These are phyloP conservation scores for Ditula angustiorana DNA, from an alignment of 2,888 invertebrate species.

Conservation along the genomic window DNA sequence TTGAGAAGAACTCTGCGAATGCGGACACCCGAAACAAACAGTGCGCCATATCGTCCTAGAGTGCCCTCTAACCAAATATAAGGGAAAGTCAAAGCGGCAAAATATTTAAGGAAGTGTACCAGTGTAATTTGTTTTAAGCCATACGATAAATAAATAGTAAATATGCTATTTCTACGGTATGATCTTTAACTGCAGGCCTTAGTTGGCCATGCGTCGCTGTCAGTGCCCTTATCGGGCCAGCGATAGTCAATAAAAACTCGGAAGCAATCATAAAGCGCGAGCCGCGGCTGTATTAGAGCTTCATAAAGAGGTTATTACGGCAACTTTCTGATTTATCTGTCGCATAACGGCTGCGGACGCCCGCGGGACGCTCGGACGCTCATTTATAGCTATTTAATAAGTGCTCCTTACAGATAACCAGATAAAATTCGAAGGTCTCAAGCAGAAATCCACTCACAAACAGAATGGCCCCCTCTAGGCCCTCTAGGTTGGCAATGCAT, in stretches of 20 bases:
- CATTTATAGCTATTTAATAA: background rate
- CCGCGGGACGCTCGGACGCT: background rate
- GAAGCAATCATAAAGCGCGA: slow-evolving; percentile 25
- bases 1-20: no score
- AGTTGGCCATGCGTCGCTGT: no score
- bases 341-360: background rate
- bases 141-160: no score
- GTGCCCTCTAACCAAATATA: no score
- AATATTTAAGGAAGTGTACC: no score
- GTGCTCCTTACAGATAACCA: background rate
- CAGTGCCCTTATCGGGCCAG: background rate
- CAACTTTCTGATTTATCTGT: slow-evolving; percentile 34
- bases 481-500: no score
- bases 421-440: background rate
- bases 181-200: no score
- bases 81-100: no score
- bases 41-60: no score
- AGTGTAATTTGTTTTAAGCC: no score
- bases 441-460: background rate
- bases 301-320: slow-evolving; percentile 26
- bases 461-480: background rate
- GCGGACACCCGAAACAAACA: no score
- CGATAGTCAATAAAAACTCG: slow-evolving; percentile 20
- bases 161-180: no score
- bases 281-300: slow-evolving; percentile 23